phyloP scores from a whole-genome alignment of 2,888 invertebrate genomes.

The Drosophila atripex region DNA sequence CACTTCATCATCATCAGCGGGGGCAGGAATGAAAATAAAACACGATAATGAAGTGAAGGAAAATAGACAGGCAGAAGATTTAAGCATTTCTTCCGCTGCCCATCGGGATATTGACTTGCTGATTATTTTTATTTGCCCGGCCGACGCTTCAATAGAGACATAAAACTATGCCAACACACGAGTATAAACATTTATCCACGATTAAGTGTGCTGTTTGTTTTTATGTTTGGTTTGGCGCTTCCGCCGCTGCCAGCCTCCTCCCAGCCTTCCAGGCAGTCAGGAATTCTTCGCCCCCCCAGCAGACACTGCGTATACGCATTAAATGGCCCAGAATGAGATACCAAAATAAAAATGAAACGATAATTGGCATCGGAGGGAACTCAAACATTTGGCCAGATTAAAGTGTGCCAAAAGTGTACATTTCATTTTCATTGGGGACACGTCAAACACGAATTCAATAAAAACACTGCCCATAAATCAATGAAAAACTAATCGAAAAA shows the following conservation, averaged over 20 bases:
- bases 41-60: slow-evolving; percentile 16
- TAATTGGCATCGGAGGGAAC: slow-evolving; percentile 19
- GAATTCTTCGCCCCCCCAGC: slow-evolving; percentile 23
- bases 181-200: slow-evolving; percentile 77
- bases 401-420: slow-evolving; percentile 26
- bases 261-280: slow-evolving; percentile 3
- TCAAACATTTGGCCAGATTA: slow-evolving; percentile 33
- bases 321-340: slow-evolving; percentile 69
- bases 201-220: slow-evolving; percentile 79
- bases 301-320: slow-evolving; percentile 65
- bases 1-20: slow-evolving; percentile 29
- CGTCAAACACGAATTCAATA: slow-evolving; percentile 43
- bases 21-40: background rate
- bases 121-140: slow-evolving; percentile 76
- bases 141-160: slow-evolving; percentile 74
- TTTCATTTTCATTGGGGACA: slow-evolving; percentile 10
- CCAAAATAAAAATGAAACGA: slow-evolving; percentile 20
- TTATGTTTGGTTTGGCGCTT: slow-evolving; percentile 79
- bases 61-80: slow-evolving; percentile 45
- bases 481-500: slow-evolving; percentile 72
- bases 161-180: slow-evolving; percentile 68
- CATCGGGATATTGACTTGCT: slow-evolving; percentile 68
- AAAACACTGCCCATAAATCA: slow-evolving; percentile 61
- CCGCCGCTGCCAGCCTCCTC: slow-evolving; percentile 40
- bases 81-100: slow-evolving; percentile 50